Conservation (phyloP, 2,113 vertebrate genomes). For the Arvicanthis niloticus region DNA sequence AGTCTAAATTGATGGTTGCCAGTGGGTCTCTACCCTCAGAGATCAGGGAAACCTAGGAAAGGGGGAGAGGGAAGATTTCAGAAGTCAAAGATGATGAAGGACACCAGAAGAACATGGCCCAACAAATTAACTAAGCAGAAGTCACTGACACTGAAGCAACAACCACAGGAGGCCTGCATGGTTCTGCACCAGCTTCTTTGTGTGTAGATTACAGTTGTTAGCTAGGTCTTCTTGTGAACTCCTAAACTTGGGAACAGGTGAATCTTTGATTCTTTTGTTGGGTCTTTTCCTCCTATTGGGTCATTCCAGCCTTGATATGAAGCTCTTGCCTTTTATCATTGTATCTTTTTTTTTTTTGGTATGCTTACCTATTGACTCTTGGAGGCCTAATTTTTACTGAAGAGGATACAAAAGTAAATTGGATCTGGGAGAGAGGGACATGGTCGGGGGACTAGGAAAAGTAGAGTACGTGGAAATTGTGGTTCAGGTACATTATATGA, state of each 20-base stretch:
- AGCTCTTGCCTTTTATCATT: neutral
- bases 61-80: rapidly evolving
- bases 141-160: neutral
- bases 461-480: neutral
- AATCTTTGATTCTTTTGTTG: neutral
- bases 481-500: neutral
- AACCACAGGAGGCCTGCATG: neutral
- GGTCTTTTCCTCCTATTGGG: neutral
- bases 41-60: neutral
- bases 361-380: neutral
- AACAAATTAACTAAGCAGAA: neutral
- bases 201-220: neutral
- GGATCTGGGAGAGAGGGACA: neutral
- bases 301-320: neutral
- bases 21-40: neutral
- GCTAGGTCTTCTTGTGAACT: neutral
- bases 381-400: neutral
- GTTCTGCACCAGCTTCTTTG: rapidly evolving
- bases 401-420: too few species aligned
- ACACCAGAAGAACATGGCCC: neutral
- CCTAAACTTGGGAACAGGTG: neutral
- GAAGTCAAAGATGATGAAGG: neutral
- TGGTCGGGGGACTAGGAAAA: neutral
- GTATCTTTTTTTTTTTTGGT: neutral
- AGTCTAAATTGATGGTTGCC: neutral